These are phyloP conservation scores for Belonocnema kinseyi DNA, from an alignment of 1,140 invertebrate genomes.

Conservation along the genomic window DNA sequence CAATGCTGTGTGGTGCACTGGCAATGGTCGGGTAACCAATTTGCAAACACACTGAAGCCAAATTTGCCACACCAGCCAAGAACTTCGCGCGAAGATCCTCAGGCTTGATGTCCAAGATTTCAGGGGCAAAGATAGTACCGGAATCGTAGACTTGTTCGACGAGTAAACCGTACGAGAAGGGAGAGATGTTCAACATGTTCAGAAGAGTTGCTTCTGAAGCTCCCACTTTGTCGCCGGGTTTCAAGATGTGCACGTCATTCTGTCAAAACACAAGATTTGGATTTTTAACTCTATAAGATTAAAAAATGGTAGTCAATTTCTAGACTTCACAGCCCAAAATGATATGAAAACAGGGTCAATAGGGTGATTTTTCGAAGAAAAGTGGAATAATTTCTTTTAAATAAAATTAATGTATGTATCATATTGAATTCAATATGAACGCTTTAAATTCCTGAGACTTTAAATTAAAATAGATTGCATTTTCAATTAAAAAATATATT, in stretches of 20 bases:
- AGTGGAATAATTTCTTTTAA: no score
- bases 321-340: no score
- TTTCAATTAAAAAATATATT: no score
- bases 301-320: background rate
- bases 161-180: conserved; percentile 98
- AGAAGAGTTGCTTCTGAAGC: conserved; percentile 98
- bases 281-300: background rate
- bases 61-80: conserved; percentile 92
- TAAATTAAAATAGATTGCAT: no score
- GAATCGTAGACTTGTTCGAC: conserved; percentile 98
- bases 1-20: conserved; percentile 97
- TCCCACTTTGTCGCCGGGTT: conserved; percentile 98
- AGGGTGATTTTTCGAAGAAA: no score
- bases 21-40: conserved; percentile 98
- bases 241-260: conserved; percentile 97
- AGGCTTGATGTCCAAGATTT: conserved; percentile 98
- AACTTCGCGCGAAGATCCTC: conserved; percentile 95
- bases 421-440: no score
- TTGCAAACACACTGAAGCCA: conserved; percentile 94
- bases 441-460: no score
- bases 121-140: conserved; percentile 97
- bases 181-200: conserved; percentile 99
- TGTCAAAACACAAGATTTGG: conserved; percentile 62
- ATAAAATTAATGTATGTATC: no score
- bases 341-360: no score